Percentiles rank a stretch among this genome's conserved stretches.
phyloP scores from a whole-genome alignment of 2,888 invertebrate genomes.

The Apamea epomidion region DNA sequence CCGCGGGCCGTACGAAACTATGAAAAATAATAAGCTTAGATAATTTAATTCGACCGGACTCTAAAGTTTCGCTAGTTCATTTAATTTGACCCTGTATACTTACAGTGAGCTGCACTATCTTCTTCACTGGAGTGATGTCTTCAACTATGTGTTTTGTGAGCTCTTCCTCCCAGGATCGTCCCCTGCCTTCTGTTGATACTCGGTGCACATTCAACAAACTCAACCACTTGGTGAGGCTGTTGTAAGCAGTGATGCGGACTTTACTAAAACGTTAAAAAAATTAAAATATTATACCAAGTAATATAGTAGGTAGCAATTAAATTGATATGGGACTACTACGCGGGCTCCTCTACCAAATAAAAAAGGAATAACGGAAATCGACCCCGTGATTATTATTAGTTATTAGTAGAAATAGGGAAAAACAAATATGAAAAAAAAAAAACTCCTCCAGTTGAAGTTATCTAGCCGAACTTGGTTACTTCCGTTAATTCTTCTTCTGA shows the following conservation, averaged over 20 bases:
- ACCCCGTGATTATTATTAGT: not conserved
- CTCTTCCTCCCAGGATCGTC: conserved; percentile 77
- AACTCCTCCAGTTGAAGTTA: not conserved
- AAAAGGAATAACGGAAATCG: not conserved
- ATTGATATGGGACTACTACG: not conserved
- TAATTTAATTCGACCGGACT: not conserved
- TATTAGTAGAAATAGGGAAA: not conserved
- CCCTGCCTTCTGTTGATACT: conserved; percentile 63
- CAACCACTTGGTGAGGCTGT: conserved; percentile 77
- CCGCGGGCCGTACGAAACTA: not conserved
- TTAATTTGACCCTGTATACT: conserved; percentile 29
- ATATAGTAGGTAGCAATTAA: not conserved
- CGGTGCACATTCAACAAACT: conserved; percentile 71
- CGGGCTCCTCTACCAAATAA: not conserved
- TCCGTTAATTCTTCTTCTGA: no score
- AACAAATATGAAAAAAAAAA: not conserved
- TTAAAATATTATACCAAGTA: not conserved
- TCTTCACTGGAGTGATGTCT: conserved; percentile 78
- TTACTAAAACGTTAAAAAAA: conserved; percentile 68
- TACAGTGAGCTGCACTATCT: conserved; percentile 80
- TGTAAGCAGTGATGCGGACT: conserved; percentile 80
- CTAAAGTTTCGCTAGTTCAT: not conserved
- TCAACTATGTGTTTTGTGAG: conserved; percentile 74
- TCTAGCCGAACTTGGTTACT: not conserved
- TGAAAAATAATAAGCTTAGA: not conserved